These are phyloP conservation scores for Merops nubicus DNA, from an alignment of 2,113 vertebrate species.

Conservation along the genomic window DNA sequence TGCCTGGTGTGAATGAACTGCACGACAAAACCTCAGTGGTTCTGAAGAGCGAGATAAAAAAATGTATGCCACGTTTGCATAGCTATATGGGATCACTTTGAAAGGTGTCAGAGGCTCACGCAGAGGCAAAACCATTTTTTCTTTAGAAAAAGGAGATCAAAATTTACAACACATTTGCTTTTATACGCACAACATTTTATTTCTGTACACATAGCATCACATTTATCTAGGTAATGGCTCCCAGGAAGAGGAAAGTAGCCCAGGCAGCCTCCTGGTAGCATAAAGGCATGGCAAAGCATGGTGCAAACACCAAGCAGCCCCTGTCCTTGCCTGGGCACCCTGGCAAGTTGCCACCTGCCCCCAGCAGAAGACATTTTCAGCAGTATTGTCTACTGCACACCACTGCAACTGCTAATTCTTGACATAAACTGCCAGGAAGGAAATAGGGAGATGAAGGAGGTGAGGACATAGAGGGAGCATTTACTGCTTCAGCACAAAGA, in stretches of 20 bases:
- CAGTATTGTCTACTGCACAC: not conserved
- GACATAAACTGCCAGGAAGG: not conserved
- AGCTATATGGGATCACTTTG: not conserved
- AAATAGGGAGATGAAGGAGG: not conserved
- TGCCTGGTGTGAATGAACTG: conserved; percentile 11
- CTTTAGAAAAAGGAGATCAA: conserved; percentile 28
- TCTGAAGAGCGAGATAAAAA: conserved; percentile 33
- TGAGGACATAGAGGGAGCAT: not conserved
- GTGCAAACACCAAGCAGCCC: conserved; percentile 10
- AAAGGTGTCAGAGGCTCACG: not conserved
- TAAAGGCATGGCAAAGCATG: not conserved
- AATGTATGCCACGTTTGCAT: not conserved
- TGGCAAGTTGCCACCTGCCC: not conserved
- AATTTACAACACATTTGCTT: conserved; percentile 43
- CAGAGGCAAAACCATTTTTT: not conserved
- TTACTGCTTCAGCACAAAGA: not conserved
- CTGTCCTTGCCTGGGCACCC: not conserved
- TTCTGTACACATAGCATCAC: not conserved
- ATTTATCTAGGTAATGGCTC: conserved; percentile 22
- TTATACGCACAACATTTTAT: not conserved
- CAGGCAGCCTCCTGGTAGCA: not conserved
- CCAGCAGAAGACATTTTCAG: not conserved
- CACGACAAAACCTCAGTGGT: not conserved
- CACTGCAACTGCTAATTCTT: not conserved
- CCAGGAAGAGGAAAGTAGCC: not conserved